Conservation (phyloP, 2,113 vertebrate genomes). For the Myrmophylax atrothorax region DNA sequence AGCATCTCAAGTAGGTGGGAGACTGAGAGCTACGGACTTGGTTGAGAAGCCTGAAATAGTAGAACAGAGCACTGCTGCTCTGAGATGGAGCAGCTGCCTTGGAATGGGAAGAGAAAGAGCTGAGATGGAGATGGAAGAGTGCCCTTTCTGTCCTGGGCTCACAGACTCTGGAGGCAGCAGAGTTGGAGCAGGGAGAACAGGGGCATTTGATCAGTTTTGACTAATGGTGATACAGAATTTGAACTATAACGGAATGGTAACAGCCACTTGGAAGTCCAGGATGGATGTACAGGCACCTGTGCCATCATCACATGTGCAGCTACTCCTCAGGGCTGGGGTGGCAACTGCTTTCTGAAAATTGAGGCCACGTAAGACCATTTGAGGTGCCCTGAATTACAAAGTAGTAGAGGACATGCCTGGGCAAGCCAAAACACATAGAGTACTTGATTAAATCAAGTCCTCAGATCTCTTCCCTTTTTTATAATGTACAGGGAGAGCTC, state of each 20-base stretch:
- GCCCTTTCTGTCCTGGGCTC: not conserved
- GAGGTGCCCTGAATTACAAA: not conserved
- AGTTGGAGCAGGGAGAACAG: not conserved
- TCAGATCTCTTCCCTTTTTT: not conserved
- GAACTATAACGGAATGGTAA: not conserved
- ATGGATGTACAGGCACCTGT: rapidly evolving
- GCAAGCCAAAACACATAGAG: not conserved
- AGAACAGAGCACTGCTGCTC: not conserved
- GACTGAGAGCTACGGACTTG: not conserved
- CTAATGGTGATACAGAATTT: not conserved
- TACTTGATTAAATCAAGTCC: not conserved
- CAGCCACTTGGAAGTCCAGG: not conserved
- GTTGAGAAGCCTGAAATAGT: not conserved
- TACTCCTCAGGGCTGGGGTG: not conserved
- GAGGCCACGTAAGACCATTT: rapidly evolving
- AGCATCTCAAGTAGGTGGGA: not conserved
- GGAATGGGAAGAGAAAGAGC: not conserved
- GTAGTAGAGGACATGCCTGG: not conserved
- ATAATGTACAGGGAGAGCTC: not conserved
- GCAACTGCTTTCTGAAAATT: not conserved
- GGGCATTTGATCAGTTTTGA: not conserved
- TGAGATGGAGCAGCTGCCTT: not conserved
- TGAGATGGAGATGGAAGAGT: not conserved
- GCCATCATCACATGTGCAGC: rapidly evolving
- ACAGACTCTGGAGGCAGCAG: not conserved